These are phyloP conservation scores for Propithecus coquereli DNA, from an alignment of 2,113 vertebrate genomes.

Conservation along the genomic window DNA sequence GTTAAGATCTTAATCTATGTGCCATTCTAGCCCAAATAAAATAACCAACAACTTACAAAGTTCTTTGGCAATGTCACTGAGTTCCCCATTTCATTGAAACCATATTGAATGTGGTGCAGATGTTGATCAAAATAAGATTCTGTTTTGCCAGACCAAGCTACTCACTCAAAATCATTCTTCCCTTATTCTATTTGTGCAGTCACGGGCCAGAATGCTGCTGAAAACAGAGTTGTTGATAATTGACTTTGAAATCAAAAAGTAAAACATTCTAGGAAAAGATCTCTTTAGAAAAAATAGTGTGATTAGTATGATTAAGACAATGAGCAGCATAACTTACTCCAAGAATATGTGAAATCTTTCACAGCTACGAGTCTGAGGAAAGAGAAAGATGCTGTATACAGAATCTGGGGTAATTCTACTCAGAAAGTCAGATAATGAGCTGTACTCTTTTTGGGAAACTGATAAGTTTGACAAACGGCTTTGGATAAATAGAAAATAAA, in stretches of 20 bases:
- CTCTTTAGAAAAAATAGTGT: neutral
- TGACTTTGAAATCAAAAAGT: neutral
- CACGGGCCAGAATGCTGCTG: neutral
- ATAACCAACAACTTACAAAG: conserved; percentile 14
- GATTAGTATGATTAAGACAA: neutral
- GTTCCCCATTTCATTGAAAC: conserved; percentile 32
- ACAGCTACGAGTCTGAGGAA: neutral
- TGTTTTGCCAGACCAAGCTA: neutral
- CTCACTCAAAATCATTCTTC: neutral
- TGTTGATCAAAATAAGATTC: conserved; percentile 10
- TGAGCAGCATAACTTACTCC: accelerated
- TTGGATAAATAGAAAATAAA: neutral
- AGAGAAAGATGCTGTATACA: neutral
- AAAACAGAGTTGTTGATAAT: neutral
- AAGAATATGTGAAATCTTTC: neutral
- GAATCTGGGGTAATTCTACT: neutral
- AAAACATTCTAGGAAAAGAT: neutral
- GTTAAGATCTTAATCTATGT: neutral
- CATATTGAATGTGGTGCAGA: neutral
- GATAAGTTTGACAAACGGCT: neutral
- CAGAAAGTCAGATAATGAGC: neutral
- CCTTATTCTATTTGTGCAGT: too few species aligned
- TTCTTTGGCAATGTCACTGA: neutral
- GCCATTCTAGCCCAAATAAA: conserved; percentile 31
- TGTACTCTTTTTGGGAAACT: neutral